Evolutionary conservation across 30 jellyfish, hydroid and myxozoan species (phyloP), one percentile per base, ranked within the genome.

Genomic region (Phacellophora camtschatica): DNA sequence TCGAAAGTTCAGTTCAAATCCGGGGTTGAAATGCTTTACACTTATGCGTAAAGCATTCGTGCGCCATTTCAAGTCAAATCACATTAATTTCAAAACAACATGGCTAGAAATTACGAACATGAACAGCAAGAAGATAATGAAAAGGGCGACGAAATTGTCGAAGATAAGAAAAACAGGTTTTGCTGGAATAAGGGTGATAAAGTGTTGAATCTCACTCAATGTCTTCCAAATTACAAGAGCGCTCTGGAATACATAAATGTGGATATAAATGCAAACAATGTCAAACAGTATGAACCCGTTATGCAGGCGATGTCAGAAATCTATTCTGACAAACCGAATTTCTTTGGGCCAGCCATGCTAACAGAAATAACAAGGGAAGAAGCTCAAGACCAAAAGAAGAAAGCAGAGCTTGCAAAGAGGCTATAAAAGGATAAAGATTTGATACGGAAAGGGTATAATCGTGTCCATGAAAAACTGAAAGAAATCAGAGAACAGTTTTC

Each of bases 391-490:
- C 56, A 63, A 57, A 35, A 63, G 77, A 63, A 27, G 19, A 24
- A 63, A 31, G 25, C 7, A 57, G 56, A 31, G 55, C 33, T 13
- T 34, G 88, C 19, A 32, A 32, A 45, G 70, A 32, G 66, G 41
- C 61, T 36, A 42, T 20, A 77, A 33, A 77, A 6, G 70, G 62
- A 61, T 59, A 57, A 61, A 25, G 82, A 39, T 22, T 41, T 58
- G 71, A 37, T 55, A 51, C 4, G 31, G 42, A 77, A 63, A 59
- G 81, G 72, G 9, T 71, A 71, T 74, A 71, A 24, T 71, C 65
- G 89, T 41, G 67, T 83, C 82, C 95, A 83, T 18, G 82, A 39
- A 69, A 63, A 85, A 85, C 59, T 85, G n/a, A 85, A 77, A 66
- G 83, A 65, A 63, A 65, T 73, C 6, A 53, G 83, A 19, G 83